Evolutionary conservation across 2,888 invertebrate species (phyloP).

Genomic region (Cremastobaeus sp.): DNA sequence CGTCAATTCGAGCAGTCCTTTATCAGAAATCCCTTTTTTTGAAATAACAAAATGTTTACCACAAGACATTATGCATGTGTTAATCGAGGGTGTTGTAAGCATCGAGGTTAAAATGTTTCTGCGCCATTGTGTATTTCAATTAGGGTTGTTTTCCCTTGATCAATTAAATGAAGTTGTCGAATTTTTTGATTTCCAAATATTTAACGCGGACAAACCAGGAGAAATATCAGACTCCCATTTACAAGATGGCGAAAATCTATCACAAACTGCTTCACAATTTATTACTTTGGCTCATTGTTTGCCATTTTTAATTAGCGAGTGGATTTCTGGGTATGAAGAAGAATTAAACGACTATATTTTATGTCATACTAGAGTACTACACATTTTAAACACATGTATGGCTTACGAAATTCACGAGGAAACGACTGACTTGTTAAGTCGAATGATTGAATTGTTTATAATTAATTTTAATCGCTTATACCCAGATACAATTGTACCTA

Average conservation of each 20-base stretch:
- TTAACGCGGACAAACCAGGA: slow-evolving; percentile 47
- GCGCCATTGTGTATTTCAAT: slow-evolving; percentile 29
- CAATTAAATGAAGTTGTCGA: slow-evolving; percentile 41
- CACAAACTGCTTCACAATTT: slow-evolving; percentile 42
- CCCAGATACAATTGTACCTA: slow-evolving; percentile 34
- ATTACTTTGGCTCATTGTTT: slow-evolving; percentile 8
- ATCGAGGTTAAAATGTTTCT: slow-evolving; percentile 10
- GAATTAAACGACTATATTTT: not conserved
- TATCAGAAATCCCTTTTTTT: slow-evolving; percentile 11
- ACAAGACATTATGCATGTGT: slow-evolving; percentile 54
- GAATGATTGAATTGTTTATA: slow-evolving; percentile 6
- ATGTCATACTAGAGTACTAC: slow-evolving; percentile 12
- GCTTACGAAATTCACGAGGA: slow-evolving; percentile 26
- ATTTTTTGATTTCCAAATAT: slow-evolving; percentile 46
- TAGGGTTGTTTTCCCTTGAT: slow-evolving; percentile 25
- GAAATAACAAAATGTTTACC: slow-evolving; percentile 52
- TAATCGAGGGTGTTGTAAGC: slow-evolving; percentile 37
- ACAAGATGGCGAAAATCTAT: not conserved
- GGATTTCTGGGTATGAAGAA: not conserved
- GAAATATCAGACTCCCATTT: slow-evolving; percentile 13
- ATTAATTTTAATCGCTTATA: slow-evolving; percentile 1
- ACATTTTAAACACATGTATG: slow-evolving; percentile 21
- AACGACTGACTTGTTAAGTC: slow-evolving; percentile 1
- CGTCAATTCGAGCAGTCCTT: slow-evolving; percentile 39
- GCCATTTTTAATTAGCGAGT: slow-evolving; percentile 13